Conservation (phyloP, 2,113 vertebrate genomes). For the Prunella himalayana region DNA sequence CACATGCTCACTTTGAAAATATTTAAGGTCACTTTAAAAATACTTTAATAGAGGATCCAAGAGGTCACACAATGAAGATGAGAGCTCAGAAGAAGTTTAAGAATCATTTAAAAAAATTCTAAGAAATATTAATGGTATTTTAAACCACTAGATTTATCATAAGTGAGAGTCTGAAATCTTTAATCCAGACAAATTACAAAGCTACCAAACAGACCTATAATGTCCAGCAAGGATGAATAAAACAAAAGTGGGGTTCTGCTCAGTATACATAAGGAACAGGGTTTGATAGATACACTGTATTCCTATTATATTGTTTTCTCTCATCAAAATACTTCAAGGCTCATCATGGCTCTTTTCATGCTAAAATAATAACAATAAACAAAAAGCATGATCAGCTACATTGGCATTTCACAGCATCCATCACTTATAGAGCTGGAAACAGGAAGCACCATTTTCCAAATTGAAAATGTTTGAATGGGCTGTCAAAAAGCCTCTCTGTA, state of each 20-base stretch:
- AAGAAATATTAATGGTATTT: background rate
- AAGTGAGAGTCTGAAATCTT: background rate
- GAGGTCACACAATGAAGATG: background rate
- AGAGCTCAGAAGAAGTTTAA: background rate
- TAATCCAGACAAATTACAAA: background rate
- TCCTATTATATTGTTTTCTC: background rate
- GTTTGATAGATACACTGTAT: background rate
- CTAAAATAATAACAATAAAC: slow-evolving; percentile 62
- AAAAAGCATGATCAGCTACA: slow-evolving; percentile 35
- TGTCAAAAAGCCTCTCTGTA: slow-evolving; percentile 81
- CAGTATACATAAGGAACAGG: background rate
- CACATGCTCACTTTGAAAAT: background rate
- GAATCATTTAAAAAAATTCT: background rate
- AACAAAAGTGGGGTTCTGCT: background rate
- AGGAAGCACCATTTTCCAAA: slow-evolving; percentile 74
- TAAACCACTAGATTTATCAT: background rate
- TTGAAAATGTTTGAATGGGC: slow-evolving; percentile 81
- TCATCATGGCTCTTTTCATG: slow-evolving; percentile 40
- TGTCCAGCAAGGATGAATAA: background rate
- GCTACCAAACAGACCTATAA: background rate
- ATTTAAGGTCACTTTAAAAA: background rate
- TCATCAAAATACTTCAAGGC: slow-evolving; percentile 54
- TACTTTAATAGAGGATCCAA: background rate
- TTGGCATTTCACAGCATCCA: slow-evolving; percentile 64
- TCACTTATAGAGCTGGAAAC: slow-evolving; percentile 68